Conservation (phyloP, 2,888 invertebrate species). For the Frankliniella intonsa region DNA sequence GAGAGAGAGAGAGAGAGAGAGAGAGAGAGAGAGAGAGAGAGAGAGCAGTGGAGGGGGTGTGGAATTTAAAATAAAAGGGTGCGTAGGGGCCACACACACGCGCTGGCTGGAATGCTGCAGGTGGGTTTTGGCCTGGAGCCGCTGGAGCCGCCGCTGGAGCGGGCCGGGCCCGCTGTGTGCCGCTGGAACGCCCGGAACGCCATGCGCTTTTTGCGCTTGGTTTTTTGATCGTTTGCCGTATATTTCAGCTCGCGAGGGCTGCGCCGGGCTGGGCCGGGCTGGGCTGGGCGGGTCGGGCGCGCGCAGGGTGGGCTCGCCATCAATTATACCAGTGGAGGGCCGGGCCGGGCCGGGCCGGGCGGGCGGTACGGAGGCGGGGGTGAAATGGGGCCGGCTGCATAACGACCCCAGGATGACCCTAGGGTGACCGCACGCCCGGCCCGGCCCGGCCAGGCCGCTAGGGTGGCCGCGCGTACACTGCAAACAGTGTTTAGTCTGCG, state of each 20-base stretch:
- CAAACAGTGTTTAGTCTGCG: too few species aligned
- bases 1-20: too few species aligned
- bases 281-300: background rate
- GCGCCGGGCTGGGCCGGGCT: background rate
- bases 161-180: background rate
- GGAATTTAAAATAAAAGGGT: too few species aligned
- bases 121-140: too few species aligned
- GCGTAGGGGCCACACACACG: too few species aligned
- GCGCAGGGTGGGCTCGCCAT: background rate
- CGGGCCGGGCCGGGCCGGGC: background rate
- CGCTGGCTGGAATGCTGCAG: background rate
- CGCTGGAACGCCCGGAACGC: background rate
- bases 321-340: constrained; percentile 1
- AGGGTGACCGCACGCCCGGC: background rate
- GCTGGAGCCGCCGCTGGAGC: background rate
- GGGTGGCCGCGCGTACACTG: too few species aligned
- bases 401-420: constrained; percentile 2
- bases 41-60: background rate
- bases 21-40: too few species aligned
- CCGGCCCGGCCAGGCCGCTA: background rate
- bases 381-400: background rate
- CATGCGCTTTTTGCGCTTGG: background rate
- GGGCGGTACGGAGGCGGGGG: background rate
- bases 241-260: background rate
- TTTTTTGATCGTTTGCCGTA: constrained; percentile 21